Conservation (phyloP, 1,140 invertebrate species). For the Belonocnema kinseyi region DNA sequence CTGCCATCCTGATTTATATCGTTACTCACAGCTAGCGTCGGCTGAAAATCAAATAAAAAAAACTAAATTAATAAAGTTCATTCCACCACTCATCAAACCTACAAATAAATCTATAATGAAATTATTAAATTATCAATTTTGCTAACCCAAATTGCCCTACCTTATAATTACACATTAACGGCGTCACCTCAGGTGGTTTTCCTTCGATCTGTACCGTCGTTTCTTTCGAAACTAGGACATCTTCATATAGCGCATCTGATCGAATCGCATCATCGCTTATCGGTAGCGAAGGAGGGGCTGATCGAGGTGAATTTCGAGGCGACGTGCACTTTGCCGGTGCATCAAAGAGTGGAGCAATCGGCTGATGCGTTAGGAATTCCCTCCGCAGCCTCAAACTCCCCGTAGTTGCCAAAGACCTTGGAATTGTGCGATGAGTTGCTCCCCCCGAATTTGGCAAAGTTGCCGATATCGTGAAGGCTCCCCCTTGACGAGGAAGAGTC, state of each 20-base stretch:
- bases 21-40: conserved; percentile 65
- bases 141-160: conserved; percentile 14
- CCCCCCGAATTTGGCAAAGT: conserved; percentile 65
- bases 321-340: conserved; percentile 54
- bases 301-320: conserved; percentile 56
- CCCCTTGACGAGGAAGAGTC: conserved; percentile 64
- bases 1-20: conserved; percentile 71
- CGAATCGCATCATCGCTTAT: conserved; percentile 38
- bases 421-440: conserved; percentile 74
- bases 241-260: conserved; percentile 44
- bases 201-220: conserved; percentile 31
- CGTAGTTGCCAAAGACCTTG: conserved; percentile 71
- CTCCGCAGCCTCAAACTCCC: conserved; percentile 60
- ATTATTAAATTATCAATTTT: neutral
- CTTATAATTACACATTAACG: conserved; percentile 54
- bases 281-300: conserved; percentile 53
- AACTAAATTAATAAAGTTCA: no score
- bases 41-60: conserved; percentile 51
- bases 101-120: neutral
- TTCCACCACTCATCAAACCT: no score
- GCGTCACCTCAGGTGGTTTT: conserved; percentile 38
- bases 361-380: conserved; percentile 62
- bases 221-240: conserved; percentile 34
- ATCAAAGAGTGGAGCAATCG: conserved; percentile 59
- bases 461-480: conserved; percentile 71